These are phyloP conservation scores for Catharus minimus DNA, from an alignment of 2,113 vertebrate genomes.

Conservation along the genomic window DNA sequence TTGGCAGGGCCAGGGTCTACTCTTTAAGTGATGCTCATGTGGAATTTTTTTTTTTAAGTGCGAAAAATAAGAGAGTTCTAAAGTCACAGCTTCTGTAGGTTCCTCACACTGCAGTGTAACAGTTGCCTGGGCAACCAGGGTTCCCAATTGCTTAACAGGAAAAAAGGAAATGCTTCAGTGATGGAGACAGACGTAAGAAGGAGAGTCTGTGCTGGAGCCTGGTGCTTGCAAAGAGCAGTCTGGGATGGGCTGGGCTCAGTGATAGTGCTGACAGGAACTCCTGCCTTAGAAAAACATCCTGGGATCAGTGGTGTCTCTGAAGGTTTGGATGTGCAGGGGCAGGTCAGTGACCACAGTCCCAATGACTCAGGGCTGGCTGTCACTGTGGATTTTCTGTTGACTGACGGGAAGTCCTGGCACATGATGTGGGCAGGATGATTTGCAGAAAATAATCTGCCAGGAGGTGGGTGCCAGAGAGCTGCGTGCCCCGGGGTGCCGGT, in stretches of 20 bases:
- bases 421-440: not conserved
- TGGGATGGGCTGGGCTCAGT: not conserved
- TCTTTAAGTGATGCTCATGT: not conserved
- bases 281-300: not conserved
- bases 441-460: not conserved
- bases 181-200: not conserved
- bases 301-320: not conserved
- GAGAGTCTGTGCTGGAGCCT: not conserved
- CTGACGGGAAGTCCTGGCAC: not conserved
- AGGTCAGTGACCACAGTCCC: not conserved
- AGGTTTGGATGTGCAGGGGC: not conserved
- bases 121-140: conserved; percentile 29
- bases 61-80: not conserved
- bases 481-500: fast-evolving
- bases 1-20: not conserved
- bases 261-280: not conserved
- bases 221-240: not conserved
- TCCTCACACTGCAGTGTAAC: not conserved
- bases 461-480: not conserved
- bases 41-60: not conserved
- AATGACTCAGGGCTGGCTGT: not conserved
- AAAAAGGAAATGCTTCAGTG: not conserved
- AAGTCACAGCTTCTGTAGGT: not conserved
- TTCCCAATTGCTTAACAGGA: not conserved
- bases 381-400: not conserved